phyloP scores from a whole-genome alignment of 2,888 invertebrate species.

The Thumatha senex region DNA sequence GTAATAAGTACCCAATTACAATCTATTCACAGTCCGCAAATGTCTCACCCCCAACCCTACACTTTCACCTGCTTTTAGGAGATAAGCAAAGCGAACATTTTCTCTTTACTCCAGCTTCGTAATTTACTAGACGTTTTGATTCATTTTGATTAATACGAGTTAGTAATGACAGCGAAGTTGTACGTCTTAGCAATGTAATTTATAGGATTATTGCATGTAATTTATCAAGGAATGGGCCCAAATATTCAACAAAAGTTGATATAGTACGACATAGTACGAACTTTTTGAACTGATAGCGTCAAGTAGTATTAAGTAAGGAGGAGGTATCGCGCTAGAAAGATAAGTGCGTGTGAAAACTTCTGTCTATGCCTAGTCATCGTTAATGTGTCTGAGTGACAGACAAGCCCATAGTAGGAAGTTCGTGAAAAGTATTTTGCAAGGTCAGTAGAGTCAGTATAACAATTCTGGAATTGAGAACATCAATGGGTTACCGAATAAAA shows the following conservation, averaged over 20 bases:
- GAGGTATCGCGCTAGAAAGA: neutral
- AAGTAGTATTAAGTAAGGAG: conserved; percentile 1
- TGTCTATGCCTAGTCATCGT: no score
- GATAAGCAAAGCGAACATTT: conserved; percentile 52
- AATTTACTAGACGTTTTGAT: conserved; percentile 46
- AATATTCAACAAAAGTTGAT: conserved; percentile 34
- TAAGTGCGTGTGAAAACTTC: neutral
- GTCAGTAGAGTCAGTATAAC: no score
- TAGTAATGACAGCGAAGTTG: conserved; percentile 48
- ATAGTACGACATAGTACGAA: conserved; percentile 21
- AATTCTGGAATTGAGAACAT: no score
- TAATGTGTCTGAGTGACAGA: no score
- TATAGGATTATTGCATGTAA: conserved; percentile 44
- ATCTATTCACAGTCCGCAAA: conserved; percentile 4
- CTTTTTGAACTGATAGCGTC: conserved; percentile 16
- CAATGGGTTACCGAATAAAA: no score
- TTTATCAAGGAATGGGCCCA: conserved; percentile 46
- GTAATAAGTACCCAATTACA: neutral
- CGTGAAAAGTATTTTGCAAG: no score
- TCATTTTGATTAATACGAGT: conserved; percentile 57
- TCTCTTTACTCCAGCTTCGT: conserved; percentile 22
- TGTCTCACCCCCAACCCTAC: conserved; percentile 20
- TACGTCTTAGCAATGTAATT: conserved; percentile 47
- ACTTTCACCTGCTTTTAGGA: conserved; percentile 67
- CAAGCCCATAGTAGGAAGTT: no score